Evolutionary conservation across 2,888 invertebrate species (phyloP).

Genomic region (Diadegma fenestrale): DNA sequence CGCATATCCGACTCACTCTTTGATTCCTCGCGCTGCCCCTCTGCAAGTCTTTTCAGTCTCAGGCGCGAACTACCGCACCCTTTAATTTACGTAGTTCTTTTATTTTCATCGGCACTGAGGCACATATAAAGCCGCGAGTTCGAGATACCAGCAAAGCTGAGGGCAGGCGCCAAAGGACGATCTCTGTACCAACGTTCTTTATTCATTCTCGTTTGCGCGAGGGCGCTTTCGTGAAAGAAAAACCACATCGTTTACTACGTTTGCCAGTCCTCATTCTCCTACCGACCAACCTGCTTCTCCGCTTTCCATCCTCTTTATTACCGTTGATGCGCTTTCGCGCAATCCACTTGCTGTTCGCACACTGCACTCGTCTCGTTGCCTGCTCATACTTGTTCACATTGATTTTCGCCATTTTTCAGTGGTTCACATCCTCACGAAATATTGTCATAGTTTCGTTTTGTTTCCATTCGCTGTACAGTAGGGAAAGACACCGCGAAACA

Average conservation of each 20-base stretch:
- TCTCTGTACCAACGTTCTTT: conserved; percentile 73
- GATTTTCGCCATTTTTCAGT: conserved; percentile 6
- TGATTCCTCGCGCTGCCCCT: conserved; percentile 60
- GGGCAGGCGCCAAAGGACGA: neutral
- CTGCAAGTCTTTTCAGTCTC: conserved; percentile 71
- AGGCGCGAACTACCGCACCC: conserved; percentile 75
- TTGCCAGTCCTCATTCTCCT: conserved; percentile 72
- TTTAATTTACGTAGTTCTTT: conserved; percentile 81
- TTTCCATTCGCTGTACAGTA: neutral
- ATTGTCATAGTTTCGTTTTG: neutral
- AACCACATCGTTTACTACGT: conserved; percentile 83
- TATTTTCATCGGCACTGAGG: conserved; percentile 77
- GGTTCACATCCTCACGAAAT: neutral
- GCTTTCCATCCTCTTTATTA: conserved; percentile 44
- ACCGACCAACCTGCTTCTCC: conserved; percentile 34
- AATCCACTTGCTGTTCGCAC: conserved; percentile 14
- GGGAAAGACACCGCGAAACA: no score
- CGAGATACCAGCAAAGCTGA: conserved; percentile 1
- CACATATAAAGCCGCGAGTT: conserved; percentile 73
- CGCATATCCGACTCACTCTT: conserved; percentile 53
- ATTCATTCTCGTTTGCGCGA: conserved; percentile 80
- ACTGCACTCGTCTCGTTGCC: neutral
- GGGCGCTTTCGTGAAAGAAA: conserved; percentile 78
- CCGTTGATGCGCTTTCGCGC: conserved; percentile 62
- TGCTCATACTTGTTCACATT: neutral